A percentile compares a stretch with the other conserved stretches of the same genome.
Conservation (phyloP, 2,888 invertebrate genomes). For the Adelognathus sp. region DNA sequence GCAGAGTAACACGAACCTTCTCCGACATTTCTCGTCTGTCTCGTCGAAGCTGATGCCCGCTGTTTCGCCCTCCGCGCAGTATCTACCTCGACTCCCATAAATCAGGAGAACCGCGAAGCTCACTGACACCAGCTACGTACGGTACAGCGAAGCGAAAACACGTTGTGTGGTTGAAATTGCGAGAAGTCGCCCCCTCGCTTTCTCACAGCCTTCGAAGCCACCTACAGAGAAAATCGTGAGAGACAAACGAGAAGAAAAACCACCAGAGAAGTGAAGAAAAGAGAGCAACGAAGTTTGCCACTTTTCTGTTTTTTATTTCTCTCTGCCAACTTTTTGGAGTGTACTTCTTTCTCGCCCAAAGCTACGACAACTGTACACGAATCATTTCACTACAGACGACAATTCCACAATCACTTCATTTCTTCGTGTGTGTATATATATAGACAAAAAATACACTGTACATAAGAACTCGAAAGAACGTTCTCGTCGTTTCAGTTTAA, state of each 20-base stretch:
- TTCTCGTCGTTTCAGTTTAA: conserved; percentile 36
- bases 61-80: not conserved
- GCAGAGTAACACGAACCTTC: not conserved
- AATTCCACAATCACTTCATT: conserved; percentile 28
- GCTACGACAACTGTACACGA: not conserved
- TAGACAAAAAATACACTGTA: not conserved
- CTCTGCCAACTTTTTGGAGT: not conserved
- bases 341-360: not conserved
- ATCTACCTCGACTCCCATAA: conserved; percentile 19
- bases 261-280: not conserved
- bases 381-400: not conserved
- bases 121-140: not conserved
- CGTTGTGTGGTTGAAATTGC: not conserved
- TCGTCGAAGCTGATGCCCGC: not conserved
- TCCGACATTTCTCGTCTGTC: not conserved
- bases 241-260: not conserved
- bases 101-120: conserved; percentile 22
- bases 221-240: not conserved
- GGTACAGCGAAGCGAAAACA: not conserved
- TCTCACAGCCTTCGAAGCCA: not conserved
- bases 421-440: not conserved
- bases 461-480: conserved; percentile 1
- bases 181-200: not conserved
- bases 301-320: not conserved
- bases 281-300: conserved; percentile 9